Evolutionary conservation across 2,888 invertebrate genomes (phyloP), one percentile per base, ranked within the genome.

Genomic region (Aradus depressus): DNA sequence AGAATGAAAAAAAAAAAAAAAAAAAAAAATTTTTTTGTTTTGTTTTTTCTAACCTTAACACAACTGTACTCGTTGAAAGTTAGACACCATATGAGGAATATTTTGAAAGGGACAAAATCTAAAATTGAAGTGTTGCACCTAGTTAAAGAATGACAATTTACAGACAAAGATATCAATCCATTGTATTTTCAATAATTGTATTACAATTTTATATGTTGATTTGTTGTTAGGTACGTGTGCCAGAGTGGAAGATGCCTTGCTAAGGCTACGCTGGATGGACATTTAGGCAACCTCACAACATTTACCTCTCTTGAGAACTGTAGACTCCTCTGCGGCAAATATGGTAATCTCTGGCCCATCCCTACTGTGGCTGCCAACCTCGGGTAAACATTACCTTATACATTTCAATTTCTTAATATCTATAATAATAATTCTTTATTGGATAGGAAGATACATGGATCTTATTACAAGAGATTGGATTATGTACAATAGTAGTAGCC

Each of bases 331-430:
- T 84, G 84, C 59, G 82, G 81, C 1, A 67, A 72, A 28, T 78
- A 75, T 60, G 81, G 83, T 0, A 72, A 77, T 1, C 69, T 84
- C 14, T 84, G 84, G 84, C 84, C 84, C 0, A 67, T 70, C 61
- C 84, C 84, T 0, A 75, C 77, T 1, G 72, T 63, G 18, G 34
- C 50, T 10, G 53, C 53, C 8, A 35, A 50, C 5, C 55, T 62
- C 22, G 59, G 61, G 62, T 62, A 56, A 56, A 42, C 18, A 31
- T n/a, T 31, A 10, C 31, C 8, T 8, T 10, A 31, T 31, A 31
- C 31, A 31, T 31, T 31, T 31, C 31, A n/a, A 31, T 31, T 10
- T 31, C 8, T 31, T 31, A 31, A 31, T 31, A 31, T 31, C 6
- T 37, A 37, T 16, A 6, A 16, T n/a, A 37, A 37, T 10, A 37